Conservation (phyloP, 2,888 invertebrate genomes). For the Ophion ventricosus region DNA sequence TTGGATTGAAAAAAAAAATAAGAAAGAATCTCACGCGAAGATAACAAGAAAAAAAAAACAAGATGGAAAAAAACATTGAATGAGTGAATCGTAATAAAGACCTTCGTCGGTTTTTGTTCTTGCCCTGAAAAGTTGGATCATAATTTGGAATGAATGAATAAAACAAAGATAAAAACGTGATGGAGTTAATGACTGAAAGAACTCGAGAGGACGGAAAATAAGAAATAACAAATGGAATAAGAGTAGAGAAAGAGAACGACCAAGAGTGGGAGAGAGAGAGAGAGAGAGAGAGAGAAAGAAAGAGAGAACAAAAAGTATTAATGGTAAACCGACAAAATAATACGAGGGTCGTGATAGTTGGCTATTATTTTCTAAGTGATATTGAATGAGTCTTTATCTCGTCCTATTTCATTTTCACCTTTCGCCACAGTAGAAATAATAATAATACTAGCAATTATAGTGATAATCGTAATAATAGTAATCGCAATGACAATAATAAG, state of each 20-base stretch:
- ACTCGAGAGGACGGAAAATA: neutral
- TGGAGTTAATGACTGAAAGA: neutral
- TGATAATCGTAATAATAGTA: conserved; percentile 25
- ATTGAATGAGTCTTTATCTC: conserved; percentile 77
- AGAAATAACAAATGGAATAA: neutral
- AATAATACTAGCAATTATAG: conserved; percentile 39
- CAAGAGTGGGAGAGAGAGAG: conserved; percentile 20
- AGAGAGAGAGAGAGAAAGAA: neutral
- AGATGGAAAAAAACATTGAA: conserved; percentile 24
- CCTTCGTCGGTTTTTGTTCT: neutral
- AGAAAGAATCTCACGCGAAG: neutral
- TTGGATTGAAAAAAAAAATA: conserved; percentile 42
- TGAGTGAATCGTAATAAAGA: conserved; percentile 40
- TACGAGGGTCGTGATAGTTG: conserved; percentile 69
- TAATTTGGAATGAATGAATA: conserved; percentile 41
- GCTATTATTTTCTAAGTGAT: conserved; percentile 80
- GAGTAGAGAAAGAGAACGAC: neutral
- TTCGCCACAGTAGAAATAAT: conserved; percentile 20
- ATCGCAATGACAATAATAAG: conserved; percentile 20
- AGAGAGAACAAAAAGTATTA: neutral
- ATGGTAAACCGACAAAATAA: neutral
- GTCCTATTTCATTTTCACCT: conserved; percentile 65
- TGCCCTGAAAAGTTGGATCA: conserved; percentile 5
- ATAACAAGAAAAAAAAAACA: conserved; percentile 1
- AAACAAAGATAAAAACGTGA: conserved; percentile 30